phyloP scores from a whole-genome alignment of 2,797 vertebrate genomes.

The Smutsia temminckii region DNA sequence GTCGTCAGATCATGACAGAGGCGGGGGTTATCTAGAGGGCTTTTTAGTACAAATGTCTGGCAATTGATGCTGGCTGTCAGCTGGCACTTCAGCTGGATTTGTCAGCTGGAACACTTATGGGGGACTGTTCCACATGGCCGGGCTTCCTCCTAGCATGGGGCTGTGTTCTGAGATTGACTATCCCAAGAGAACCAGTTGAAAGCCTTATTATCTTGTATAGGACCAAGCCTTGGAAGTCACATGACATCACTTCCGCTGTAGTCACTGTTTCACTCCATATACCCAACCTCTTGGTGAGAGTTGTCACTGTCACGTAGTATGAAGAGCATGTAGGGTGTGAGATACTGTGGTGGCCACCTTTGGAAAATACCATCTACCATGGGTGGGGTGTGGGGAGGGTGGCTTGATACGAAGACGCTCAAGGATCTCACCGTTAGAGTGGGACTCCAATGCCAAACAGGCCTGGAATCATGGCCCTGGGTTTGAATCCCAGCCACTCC shows the following conservation, averaged over 20 bases:
- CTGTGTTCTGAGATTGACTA: neutral
- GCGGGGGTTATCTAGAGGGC: neutral
- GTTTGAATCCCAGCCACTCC: neutral
- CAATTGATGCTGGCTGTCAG: neutral
- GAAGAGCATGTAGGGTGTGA: neutral
- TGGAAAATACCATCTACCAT: neutral
- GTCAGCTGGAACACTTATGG: neutral
- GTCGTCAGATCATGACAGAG: neutral
- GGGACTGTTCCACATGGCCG: neutral
- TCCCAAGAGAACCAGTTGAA: neutral
- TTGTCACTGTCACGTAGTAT: neutral
- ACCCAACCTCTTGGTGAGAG: neutral
- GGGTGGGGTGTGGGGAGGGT: neutral
- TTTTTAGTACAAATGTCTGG: neutral
- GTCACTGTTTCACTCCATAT: neutral
- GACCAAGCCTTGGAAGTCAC: neutral
- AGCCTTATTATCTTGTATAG: neutral
- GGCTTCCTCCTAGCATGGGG: neutral
- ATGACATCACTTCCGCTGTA: neutral
- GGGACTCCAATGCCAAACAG: neutral
- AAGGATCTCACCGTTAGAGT: neutral
- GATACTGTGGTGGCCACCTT: neutral
- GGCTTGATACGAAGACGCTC: neutral
- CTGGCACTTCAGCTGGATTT: neutral
- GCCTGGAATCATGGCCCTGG: rapidly evolving